Percentiles rank a stretch among this genome's conserved stretches.
These are phyloP conservation scores for Podarcis lilfordi DNA, from an alignment of 2,797 vertebrate genomes.

Conservation along the genomic window DNA sequence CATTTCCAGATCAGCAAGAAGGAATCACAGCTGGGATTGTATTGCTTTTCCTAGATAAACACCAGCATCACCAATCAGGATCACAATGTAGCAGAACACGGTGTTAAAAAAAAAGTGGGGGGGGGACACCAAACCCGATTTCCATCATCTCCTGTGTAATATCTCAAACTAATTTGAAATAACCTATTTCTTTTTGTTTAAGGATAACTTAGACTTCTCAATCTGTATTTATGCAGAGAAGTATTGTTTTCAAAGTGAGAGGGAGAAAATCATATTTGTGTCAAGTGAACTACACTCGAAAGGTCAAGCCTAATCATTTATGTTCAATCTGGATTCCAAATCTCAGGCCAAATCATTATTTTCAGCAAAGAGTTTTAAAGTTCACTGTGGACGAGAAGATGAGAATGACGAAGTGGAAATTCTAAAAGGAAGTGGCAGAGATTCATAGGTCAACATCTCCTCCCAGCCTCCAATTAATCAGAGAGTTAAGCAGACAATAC, in stretches of 20 bases:
- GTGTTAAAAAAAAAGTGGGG: background rate
- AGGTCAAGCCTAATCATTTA: slow-evolving; percentile 25
- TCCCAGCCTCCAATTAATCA: slow-evolving; percentile 52
- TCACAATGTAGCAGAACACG: background rate
- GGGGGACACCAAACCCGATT: background rate
- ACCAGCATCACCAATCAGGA: background rate
- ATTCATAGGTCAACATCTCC: slow-evolving; percentile 53
- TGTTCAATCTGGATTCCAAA: slow-evolving; percentile 38
- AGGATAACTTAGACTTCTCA: too few species aligned
- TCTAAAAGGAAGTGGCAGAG: slow-evolving; percentile 58
- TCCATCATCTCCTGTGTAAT: background rate
- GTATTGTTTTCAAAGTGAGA: background rate
- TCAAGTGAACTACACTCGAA: background rate
- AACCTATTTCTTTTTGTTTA: background rate
- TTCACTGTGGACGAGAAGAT: slow-evolving; percentile 44
- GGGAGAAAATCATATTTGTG: background rate
- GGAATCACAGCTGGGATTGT: background rate
- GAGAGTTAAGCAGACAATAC: slow-evolving; percentile 53
- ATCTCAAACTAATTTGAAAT: background rate
- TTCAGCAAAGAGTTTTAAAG: slow-evolving; percentile 62
- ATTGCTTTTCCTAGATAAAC: background rate
- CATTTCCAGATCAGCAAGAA: background rate
- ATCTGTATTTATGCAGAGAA: background rate
- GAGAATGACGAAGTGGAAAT: slow-evolving; percentile 47
- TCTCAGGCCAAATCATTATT: slow-evolving; percentile 53